A percentile compares a stretch with the other conserved stretches of the same genome.
phyloP scores from a whole-genome alignment of 2,797 vertebrate species.

The Natrix natrix region DNA sequence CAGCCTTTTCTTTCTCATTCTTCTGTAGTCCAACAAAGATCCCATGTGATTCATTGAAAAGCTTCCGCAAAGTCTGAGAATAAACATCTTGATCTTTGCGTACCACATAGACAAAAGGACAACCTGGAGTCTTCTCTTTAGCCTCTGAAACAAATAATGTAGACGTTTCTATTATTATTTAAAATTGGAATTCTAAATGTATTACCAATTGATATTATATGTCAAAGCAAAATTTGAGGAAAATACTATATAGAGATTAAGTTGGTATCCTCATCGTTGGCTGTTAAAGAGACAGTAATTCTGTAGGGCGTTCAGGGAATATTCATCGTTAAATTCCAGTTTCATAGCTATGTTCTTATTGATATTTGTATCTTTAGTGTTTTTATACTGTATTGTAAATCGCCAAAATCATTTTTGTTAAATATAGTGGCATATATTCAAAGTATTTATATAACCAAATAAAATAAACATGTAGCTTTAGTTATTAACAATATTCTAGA shows the following conservation, averaged over 20 bases:
- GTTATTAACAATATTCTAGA: background rate
- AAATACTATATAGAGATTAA: background rate
- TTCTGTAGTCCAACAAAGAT: constrained; percentile 93
- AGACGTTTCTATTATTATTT: background rate
- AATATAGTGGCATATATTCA: background rate
- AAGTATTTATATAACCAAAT: background rate
- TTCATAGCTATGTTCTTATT: background rate
- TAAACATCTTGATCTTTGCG: constrained; percentile 89
- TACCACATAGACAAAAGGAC: constrained; percentile 78
- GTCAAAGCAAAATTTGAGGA: background rate
- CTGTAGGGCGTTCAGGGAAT: background rate
- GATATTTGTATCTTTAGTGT: background rate
- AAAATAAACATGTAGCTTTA: background rate
- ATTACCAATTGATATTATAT: background rate
- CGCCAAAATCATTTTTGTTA: background rate
- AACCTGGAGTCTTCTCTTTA: constrained; percentile 38
- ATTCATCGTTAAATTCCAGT: background rate
- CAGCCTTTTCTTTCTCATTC: constrained; percentile 82
- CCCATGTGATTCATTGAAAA: constrained; percentile 96
- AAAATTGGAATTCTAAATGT: background rate
- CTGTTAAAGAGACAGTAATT: background rate
- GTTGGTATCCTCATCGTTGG: background rate
- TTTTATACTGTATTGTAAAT: background rate
- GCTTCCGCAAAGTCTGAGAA: constrained; percentile 90
- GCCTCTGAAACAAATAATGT: constrained; percentile 45